These are phyloP conservation scores for Sabellastarte sp. DNA, from an alignment of 2,888 invertebrate genomes.

Conservation along the genomic window DNA sequence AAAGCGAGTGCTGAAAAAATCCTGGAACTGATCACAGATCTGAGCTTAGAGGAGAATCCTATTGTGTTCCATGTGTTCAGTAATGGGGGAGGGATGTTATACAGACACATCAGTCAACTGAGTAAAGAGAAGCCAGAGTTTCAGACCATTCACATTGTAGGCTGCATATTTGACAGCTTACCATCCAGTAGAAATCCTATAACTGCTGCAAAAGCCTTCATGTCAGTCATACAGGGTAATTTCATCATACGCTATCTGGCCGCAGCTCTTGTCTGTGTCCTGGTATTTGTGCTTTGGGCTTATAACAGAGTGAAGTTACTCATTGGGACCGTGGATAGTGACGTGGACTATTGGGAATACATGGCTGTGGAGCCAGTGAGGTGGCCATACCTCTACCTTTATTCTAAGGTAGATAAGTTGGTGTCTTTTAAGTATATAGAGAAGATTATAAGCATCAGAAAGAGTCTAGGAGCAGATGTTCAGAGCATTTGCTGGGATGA, in stretches of 20 bases:
- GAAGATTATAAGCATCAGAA: conserved; percentile 67
- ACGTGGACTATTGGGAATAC: conserved; percentile 1
- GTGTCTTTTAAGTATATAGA: conserved; percentile 71
- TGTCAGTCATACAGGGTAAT: conserved; percentile 29
- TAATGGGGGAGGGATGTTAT: conserved; percentile 74
- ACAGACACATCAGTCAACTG: conserved; percentile 69
- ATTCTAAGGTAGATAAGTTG: conserved; percentile 71
- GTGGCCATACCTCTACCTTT: conserved; percentile 74
- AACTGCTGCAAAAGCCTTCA: conserved; percentile 38
- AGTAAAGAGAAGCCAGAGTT: conserved; percentile 36
- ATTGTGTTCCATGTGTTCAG: conserved; percentile 75
- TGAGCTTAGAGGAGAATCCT: conserved; percentile 71
- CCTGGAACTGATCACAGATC: conserved; percentile 68
- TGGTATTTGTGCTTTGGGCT: background rate
- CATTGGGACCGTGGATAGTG: too few relatives aligned
- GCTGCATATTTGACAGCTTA: conserved; percentile 69
- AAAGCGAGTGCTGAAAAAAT: conserved; percentile 68
- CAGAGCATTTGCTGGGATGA: conserved; percentile 69
- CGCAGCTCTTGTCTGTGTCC: conserved; percentile 59
- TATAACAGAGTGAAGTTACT: background rate
- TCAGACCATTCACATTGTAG: conserved; percentile 9
- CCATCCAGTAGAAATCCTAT: conserved; percentile 63
- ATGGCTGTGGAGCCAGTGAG: conserved; percentile 55
- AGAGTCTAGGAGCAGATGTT: conserved; percentile 67
- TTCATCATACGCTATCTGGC: conserved; percentile 37